phyloP scores from a whole-genome alignment of 2,797 vertebrate species.

The Chiroxiphia lanceolata region DNA sequence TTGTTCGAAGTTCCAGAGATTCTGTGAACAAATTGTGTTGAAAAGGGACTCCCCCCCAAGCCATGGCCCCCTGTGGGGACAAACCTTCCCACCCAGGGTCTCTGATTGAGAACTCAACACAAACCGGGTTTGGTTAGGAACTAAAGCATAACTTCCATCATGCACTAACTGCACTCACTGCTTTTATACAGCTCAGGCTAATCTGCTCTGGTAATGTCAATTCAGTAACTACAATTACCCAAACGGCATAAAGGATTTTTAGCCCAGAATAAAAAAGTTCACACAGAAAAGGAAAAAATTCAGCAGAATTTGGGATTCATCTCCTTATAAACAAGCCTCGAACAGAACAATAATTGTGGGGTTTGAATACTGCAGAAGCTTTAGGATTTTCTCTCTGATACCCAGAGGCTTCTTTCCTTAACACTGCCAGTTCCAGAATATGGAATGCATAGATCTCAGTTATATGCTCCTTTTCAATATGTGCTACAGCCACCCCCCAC shows the following conservation, averaged over 20 bases:
- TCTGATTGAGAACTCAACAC: neutral
- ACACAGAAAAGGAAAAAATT: neutral
- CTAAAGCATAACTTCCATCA: neutral
- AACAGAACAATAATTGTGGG: neutral
- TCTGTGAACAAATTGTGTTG: neutral
- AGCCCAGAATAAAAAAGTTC: neutral
- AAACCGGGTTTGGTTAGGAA: neutral
- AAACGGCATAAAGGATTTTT: neutral
- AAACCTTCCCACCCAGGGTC: neutral
- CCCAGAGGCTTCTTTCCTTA: neutral
- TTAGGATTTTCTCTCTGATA: neutral
- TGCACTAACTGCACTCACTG: neutral
- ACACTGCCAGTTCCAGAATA: neutral
- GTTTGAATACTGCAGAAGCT: neutral
- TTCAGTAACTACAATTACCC: neutral
- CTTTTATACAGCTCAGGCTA: neutral
- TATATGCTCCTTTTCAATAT: neutral
- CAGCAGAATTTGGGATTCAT: neutral
- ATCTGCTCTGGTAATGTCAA: neutral
- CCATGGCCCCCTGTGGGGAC: neutral
- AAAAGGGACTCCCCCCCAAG: neutral
- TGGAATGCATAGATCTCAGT: neutral
- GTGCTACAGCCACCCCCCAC: neutral
- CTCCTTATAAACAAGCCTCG: neutral
- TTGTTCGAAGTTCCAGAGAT: neutral